A percentile compares a stretch with the other conserved stretches of the same genome.
Evolutionary conservation across 2,797 vertebrate genomes (phyloP).

Genomic region (Meda fulgida): DNA sequence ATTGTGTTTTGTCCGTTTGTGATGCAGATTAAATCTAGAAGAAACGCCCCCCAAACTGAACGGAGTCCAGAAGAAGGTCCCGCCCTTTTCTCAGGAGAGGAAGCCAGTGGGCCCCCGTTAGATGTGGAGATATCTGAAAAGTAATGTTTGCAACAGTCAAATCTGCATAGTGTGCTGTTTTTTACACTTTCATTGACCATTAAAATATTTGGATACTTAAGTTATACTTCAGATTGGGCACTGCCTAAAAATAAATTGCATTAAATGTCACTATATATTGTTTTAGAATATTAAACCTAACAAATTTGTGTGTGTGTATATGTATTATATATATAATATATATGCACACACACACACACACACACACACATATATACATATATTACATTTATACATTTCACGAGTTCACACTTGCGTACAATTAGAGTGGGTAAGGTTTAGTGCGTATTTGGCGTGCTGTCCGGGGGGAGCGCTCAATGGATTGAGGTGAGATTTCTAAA

Average conservation of each 20-base stretch:
- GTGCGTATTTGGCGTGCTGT: no score
- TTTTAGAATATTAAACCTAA: neutral
- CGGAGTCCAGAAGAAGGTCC: slow-evolving; percentile 66
- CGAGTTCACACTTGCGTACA: no score
- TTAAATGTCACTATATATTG: neutral
- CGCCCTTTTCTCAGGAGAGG: slow-evolving; percentile 67
- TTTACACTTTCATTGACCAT: neutral
- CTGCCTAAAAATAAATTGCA: neutral
- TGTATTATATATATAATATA: no score
- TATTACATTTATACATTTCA: no score
- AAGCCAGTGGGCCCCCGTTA: slow-evolving; percentile 67
- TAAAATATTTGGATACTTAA: neutral
- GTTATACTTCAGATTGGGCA: neutral
- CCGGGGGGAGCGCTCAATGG: no score
- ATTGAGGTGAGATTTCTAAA: no score
- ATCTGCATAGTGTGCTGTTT: neutral
- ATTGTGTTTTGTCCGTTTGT: slow-evolving; percentile 20
- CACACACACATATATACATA: no score
- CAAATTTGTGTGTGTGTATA: no score
- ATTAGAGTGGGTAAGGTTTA: no score
- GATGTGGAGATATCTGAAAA: slow-evolving; percentile 75
- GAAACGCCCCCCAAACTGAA: slow-evolving; percentile 59
- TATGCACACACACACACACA: no score
- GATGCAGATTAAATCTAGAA: slow-evolving; percentile 75
- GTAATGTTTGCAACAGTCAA: slow-evolving; percentile 57